Percentiles rank a stretch among this genome's conserved stretches.
Conservation (phyloP, 2,113 vertebrate genomes). For the Perca flavescens region DNA sequence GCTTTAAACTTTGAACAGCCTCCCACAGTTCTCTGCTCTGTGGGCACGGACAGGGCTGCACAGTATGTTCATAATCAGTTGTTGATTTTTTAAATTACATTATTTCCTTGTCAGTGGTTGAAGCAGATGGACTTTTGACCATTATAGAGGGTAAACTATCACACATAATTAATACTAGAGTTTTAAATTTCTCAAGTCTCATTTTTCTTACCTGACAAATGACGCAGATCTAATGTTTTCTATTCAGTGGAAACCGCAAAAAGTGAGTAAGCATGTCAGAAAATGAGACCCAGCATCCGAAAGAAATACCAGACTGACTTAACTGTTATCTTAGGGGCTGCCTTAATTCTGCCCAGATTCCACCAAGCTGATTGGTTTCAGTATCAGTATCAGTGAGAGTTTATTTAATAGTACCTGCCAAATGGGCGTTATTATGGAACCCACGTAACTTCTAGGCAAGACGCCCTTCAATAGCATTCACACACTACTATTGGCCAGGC, state of each 20-base stretch:
- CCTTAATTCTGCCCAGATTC: background rate
- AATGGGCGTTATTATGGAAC: no score
- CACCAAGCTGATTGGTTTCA: background rate
- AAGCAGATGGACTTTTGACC: background rate
- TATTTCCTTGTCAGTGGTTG: slow-evolving; percentile 15
- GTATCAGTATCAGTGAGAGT: slow-evolving; percentile 4
- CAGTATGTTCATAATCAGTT: slow-evolving; percentile 17
- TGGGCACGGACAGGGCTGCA: slow-evolving; percentile 23
- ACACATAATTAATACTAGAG: slow-evolving; percentile 15
- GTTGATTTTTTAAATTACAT: slow-evolving; percentile 27
- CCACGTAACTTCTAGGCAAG: no score
- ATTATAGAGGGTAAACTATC: background rate
- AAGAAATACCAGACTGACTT: background rate
- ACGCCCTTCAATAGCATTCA: no score
- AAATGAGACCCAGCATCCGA: background rate
- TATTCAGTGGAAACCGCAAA: background rate
- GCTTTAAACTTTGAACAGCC: slow-evolving; percentile 56
- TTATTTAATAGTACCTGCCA: slow-evolving; percentile 9
- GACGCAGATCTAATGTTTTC: background rate
- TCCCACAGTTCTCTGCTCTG: slow-evolving; percentile 37
- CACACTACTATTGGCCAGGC: no score
- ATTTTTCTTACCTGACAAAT: slow-evolving; percentile 1
- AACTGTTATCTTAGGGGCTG: slow-evolving; percentile 15
- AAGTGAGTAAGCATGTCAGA: background rate
- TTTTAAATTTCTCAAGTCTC: background rate